These are phyloP conservation scores for Echinarachnius parma DNA, from an alignment of 53 echinoderm and acorn worm species.

Conservation along the genomic window DNA sequence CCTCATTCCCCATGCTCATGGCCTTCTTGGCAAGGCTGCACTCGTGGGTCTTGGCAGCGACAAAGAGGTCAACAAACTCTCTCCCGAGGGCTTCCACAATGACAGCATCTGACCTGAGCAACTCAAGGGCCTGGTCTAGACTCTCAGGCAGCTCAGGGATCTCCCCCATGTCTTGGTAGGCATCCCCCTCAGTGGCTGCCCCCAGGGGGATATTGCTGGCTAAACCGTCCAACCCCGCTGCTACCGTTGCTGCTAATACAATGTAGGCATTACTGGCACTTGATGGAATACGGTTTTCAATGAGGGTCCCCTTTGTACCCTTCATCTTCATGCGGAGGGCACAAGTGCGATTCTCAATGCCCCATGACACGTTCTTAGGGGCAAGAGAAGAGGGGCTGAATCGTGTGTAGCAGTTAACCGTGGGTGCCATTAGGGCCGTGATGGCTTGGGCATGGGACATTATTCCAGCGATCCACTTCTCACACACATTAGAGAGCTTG, in stretches of 20 bases:
- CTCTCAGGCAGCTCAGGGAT: constrained; percentile 34
- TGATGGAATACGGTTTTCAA: constrained; percentile 64
- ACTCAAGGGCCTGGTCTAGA: constrained; percentile 52
- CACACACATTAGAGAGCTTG: constrained; percentile 39
- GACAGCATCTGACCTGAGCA: constrained; percentile 43
- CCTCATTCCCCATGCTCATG: constrained; percentile 28
- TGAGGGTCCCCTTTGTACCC: constrained; percentile 54
- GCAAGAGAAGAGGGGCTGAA: constrained; percentile 29
- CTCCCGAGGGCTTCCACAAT: constrained; percentile 52
- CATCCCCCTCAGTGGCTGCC: constrained; percentile 37
- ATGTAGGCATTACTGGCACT: constrained; percentile 62
- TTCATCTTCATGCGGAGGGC: constrained; percentile 51
- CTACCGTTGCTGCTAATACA: constrained; percentile 60
- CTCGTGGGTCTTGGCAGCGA: constrained; percentile 52
- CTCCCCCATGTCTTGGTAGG: constrained; percentile 20
- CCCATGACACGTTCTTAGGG: constrained; percentile 61
- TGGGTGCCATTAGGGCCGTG: constrained; percentile 57
- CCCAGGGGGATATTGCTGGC: constrained; percentile 43
- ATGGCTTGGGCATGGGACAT: constrained; percentile 70
- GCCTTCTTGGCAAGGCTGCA: constrained; percentile 21
- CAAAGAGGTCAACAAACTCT: constrained; percentile 56
- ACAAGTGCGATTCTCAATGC: constrained; percentile 56
- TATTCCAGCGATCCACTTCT: constrained; percentile 70
- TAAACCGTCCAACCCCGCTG: constrained; percentile 60
- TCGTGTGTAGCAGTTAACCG: constrained; percentile 61